Conservation (phyloP, 2,113 vertebrate species). For the Cariama cristata region DNA sequence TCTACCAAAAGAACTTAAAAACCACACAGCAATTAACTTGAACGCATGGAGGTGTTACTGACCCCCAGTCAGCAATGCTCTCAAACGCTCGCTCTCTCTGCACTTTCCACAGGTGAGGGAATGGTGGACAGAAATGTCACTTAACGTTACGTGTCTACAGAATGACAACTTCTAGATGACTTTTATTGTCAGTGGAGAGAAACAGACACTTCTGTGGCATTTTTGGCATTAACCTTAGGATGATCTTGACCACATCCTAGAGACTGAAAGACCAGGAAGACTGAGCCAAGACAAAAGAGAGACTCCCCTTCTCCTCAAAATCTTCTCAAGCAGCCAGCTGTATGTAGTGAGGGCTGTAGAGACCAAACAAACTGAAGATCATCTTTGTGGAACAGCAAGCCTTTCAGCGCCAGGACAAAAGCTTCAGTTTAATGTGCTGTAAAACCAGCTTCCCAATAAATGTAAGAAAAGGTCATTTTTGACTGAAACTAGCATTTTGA, state of each 20-base stretch:
- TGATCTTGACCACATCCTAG: not conserved
- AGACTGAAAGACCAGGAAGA: not conserved
- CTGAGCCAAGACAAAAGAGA: not conserved
- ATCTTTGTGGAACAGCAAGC: not conserved
- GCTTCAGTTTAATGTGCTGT: constrained; percentile 33
- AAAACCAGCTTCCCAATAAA: constrained; percentile 60
- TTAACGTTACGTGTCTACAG: not conserved
- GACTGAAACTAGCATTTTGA: constrained; percentile 68
- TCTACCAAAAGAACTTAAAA: not conserved
- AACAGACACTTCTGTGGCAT: not conserved
- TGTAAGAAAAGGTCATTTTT: constrained; percentile 71
- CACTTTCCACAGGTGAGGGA: not conserved
- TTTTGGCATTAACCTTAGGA: not conserved
- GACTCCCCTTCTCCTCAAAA: not conserved
- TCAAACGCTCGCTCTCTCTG: not conserved
- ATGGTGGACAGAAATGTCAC: not conserved
- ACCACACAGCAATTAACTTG: not conserved
- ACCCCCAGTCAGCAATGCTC: not conserved
- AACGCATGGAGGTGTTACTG: not conserved
- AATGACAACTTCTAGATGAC: not conserved
- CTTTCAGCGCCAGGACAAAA: constrained; percentile 45
- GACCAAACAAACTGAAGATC: constrained; percentile 50
- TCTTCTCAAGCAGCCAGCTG: constrained; percentile 1
- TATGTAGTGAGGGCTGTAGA: not conserved
- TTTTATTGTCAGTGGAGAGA: not conserved